phyloP scores from a whole-genome alignment of 2,888 invertebrate species.

The Leptopilina myrica region DNA sequence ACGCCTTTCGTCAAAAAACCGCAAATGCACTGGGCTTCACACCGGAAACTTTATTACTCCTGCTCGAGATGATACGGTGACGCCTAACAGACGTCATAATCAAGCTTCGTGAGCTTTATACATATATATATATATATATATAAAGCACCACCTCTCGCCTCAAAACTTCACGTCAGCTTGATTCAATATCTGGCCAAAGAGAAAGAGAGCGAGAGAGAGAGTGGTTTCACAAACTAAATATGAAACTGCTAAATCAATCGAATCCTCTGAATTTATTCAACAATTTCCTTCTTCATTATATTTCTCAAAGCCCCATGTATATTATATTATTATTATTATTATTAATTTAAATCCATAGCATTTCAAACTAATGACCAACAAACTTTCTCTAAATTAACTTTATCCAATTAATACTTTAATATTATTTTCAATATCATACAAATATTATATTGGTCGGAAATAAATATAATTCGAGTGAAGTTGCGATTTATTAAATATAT shows the following conservation, averaged over 20 bases:
- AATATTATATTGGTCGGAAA: too few relatives aligned
- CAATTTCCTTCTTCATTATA: constrained; percentile 9
- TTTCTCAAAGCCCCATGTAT: neutral
- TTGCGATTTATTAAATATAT: too few relatives aligned
- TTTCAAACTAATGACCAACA: neutral
- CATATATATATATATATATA: neutral
- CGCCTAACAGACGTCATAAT: constrained; percentile 37
- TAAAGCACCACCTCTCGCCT: neutral
- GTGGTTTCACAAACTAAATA: constrained; percentile 18
- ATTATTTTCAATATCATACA: too few relatives aligned
- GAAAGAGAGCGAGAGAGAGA: neutral
- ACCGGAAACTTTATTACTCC: constrained; percentile 34
- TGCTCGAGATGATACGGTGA: constrained; percentile 36
- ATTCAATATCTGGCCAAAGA: constrained; percentile 25
- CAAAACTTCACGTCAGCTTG: constrained; percentile 32
- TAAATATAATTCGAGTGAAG: too few relatives aligned
- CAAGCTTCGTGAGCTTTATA: constrained; percentile 13
- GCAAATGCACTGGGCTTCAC: constrained; percentile 35
- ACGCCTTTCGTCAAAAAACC: constrained; percentile 19
- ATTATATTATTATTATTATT: neutral
- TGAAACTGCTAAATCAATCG: constrained; percentile 35
- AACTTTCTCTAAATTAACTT: too few relatives aligned
- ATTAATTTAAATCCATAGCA: neutral
- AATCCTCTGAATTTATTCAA: constrained; percentile 17
- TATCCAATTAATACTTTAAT: too few relatives aligned